A percentile compares a stretch with the other conserved stretches of the same genome.
Conservation (phyloP, 2,113 vertebrate species). For the Rattus rattus region DNA sequence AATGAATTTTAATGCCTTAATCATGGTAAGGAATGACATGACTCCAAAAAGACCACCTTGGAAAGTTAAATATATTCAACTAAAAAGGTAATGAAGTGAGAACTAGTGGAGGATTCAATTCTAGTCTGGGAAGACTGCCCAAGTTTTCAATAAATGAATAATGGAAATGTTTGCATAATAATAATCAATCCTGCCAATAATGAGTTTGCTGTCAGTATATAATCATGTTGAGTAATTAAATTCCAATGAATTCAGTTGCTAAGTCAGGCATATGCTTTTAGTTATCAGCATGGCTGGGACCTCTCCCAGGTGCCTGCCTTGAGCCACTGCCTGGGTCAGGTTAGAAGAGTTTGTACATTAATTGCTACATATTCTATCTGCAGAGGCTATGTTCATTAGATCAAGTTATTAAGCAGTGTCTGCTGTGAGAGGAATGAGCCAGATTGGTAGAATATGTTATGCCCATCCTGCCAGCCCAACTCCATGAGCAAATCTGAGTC, state of each 20-base stretch:
- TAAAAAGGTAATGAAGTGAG: conserved; percentile 36
- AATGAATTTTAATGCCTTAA: conserved; percentile 53
- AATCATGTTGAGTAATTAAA: conserved; percentile 74
- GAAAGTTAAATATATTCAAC: not conserved
- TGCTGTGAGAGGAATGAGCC: not conserved
- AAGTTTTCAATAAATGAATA: conserved; percentile 73
- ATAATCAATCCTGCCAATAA: conserved; percentile 74
- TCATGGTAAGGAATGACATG: not conserved
- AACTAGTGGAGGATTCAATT: conserved; percentile 38
- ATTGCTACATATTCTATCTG: conserved; percentile 45
- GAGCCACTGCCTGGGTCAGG: conserved; percentile 36
- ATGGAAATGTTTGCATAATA: conserved; percentile 74
- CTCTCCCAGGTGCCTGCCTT: conserved; percentile 37
- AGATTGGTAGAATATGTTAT: not conserved
- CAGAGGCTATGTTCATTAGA: conserved; percentile 50
- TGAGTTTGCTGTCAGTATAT: conserved; percentile 57
- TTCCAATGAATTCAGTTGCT: conserved; percentile 66
- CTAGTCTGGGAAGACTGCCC: conserved; percentile 57
- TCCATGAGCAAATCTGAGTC: not conserved
- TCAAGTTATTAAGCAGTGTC: conserved; percentile 17
- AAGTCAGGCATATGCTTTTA: conserved; percentile 63
- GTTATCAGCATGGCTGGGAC: conserved; percentile 36
- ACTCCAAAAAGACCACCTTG: conserved; percentile 61
- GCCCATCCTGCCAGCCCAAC: not conserved
- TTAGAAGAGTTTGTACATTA: conserved; percentile 39